Percentiles rank a stretch among this genome's conserved stretches.
These are phyloP conservation scores for Xestia sexstrigata DNA, from an alignment of 2,888 invertebrate species.

Conservation along the genomic window DNA sequence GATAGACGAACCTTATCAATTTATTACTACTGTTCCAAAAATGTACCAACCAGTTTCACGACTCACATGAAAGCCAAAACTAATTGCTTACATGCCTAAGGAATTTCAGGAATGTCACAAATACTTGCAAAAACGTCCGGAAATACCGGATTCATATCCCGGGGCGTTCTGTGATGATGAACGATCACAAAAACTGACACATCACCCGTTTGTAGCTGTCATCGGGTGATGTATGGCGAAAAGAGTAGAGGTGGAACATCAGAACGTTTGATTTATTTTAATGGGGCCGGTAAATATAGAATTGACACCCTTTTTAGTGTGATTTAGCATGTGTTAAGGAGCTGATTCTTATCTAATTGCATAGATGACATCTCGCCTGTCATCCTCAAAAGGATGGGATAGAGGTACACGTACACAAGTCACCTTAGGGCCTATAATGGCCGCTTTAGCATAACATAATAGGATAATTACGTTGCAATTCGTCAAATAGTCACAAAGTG, in stretches of 20 bases:
- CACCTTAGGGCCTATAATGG: too few relatives aligned
- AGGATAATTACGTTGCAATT: too few relatives aligned
- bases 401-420: background rate
- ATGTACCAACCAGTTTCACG: slow-evolving; percentile 14
- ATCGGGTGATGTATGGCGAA: slow-evolving; percentile 76
- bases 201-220: slow-evolving; percentile 77
- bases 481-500: too few relatives aligned
- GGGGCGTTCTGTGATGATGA: slow-evolving; percentile 81
- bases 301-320: slow-evolving; percentile 14
- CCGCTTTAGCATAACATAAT: too few relatives aligned
- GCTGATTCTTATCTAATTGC: background rate
- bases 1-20: too few relatives aligned
- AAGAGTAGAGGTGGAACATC: slow-evolving; percentile 78
- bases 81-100: slow-evolving; percentile 69
- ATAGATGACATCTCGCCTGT: background rate
- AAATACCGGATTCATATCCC: slow-evolving; percentile 29
- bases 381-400: background rate
- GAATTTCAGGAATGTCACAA: slow-evolving; percentile 69
- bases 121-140: slow-evolving; percentile 65
- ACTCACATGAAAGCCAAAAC: slow-evolving; percentile 32
- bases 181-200: slow-evolving; percentile 77
- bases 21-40: background rate
- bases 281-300: slow-evolving; percentile 55
- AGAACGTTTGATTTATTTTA: slow-evolving; percentile 77
- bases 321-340: slow-evolving; percentile 4